Conservation (phyloP, 2,797 vertebrate genomes). For the Gorsachius magnificus region DNA sequence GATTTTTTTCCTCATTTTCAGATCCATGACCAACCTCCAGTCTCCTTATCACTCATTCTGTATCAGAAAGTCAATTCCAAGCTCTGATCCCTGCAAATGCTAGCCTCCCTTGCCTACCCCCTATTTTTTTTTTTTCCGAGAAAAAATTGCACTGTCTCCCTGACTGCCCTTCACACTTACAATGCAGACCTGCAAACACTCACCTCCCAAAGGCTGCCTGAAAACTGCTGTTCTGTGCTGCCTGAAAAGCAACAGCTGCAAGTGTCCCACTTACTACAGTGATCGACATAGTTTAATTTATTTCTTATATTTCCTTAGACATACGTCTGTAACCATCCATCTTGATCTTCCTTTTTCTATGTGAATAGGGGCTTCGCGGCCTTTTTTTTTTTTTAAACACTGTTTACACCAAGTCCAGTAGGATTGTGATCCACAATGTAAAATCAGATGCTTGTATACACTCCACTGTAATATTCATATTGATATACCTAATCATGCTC, state of each 20-base stretch:
- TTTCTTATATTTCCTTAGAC: neutral
- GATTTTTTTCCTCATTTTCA: neutral
- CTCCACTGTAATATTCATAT: neutral
- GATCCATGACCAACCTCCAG: neutral
- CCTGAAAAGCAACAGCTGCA: neutral
- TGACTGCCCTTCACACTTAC: neutral
- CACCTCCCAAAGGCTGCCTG: neutral
- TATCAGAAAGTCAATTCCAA: neutral
- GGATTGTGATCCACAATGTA: neutral
- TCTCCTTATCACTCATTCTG: neutral
- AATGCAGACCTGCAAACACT: neutral
- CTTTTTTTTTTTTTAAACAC: neutral
- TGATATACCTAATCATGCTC: neutral
- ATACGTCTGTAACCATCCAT: neutral
- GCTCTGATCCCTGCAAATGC: neutral
- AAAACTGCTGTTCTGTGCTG: neutral
- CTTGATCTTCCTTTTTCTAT: neutral
- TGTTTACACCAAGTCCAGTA: neutral
- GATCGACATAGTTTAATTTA: neutral
- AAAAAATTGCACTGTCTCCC: neutral
- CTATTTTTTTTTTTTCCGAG: rapidly evolving
- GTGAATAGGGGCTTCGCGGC: neutral
- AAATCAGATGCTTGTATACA: neutral
- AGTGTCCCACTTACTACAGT: neutral
- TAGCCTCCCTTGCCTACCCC: neutral